Evolutionary conservation across 2,888 invertebrate species (phyloP).

Genomic region (Cantharis nigra): DNA sequence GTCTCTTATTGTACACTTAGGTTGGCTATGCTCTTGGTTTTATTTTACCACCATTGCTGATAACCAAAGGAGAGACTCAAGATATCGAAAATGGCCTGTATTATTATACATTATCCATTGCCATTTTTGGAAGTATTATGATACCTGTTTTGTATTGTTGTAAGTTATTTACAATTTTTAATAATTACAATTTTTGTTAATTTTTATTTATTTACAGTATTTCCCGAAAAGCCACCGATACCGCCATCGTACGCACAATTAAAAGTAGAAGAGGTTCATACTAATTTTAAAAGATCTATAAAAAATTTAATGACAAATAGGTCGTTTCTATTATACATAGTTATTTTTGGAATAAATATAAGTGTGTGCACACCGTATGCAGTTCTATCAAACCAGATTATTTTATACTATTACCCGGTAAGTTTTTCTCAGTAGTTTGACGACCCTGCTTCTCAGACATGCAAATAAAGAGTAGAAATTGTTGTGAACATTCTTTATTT

Average conservation of each 20-base stretch:
- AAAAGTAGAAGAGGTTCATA: conserved; percentile 73
- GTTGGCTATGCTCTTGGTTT: neutral
- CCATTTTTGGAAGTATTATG: neutral
- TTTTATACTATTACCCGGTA: conserved; percentile 81
- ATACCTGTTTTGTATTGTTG: neutral
- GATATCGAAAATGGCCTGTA: neutral
- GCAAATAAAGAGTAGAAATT: too few relatives aligned
- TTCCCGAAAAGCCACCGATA: neutral
- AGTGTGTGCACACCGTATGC: conserved; percentile 97
- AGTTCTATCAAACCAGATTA: conserved; percentile 88
- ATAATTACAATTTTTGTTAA: neutral
- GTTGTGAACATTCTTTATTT: too few relatives aligned
- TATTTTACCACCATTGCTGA: neutral
- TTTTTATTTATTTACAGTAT: neutral
- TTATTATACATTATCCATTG: neutral
- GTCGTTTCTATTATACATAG: conserved; percentile 80
- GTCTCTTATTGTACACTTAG: conserved; percentile 22
- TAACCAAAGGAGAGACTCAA: neutral
- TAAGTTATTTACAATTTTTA: neutral
- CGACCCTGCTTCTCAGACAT: too few relatives aligned
- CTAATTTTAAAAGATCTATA: conserved; percentile 61
- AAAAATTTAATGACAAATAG: conserved; percentile 77
- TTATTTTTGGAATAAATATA: conserved; percentile 93
- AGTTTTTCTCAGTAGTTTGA: conserved; percentile 44
- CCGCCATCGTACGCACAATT: conserved; percentile 63